Evolutionary conservation across 1,140 invertebrate genomes (phyloP).

Genomic region (Dryas iulia): DNA sequence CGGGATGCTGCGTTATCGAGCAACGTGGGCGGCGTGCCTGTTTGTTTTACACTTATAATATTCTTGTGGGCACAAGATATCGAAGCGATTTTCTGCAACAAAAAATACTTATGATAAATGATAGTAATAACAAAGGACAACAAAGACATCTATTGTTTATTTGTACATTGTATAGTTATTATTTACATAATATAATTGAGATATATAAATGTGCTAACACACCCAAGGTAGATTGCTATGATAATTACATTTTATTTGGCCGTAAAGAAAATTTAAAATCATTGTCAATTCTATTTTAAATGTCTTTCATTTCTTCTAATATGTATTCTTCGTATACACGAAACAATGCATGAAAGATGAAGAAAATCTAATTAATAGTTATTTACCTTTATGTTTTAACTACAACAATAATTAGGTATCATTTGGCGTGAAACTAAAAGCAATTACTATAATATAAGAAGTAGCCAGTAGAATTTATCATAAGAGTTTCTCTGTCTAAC

Average conservation of each 20-base stretch:
- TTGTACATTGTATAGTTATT: not conserved
- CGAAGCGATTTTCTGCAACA: constrained; percentile 74
- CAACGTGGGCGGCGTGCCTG: constrained; percentile 63
- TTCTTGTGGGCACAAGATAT: constrained; percentile 74
- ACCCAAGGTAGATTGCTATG: not conserved
- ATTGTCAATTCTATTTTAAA: not conserved
- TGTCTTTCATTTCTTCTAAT: no score
- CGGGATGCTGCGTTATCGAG: constrained; percentile 65
- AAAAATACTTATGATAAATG: constrained; percentile 52
- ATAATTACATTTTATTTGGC: not conserved
- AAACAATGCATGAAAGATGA: no score
- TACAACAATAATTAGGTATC: no score
- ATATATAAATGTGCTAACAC: not conserved
- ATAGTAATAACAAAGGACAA: constrained; percentile 36
- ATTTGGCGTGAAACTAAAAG: no score
- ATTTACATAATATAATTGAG: not conserved
- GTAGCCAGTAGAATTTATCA: no score
- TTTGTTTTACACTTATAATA: constrained; percentile 71
- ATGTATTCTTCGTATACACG: no score
- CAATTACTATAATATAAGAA: no score
- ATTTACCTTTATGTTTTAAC: no score
- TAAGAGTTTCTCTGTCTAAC: no score
- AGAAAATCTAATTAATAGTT: no score
- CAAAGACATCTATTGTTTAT: not conserved
- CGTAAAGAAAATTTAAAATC: not conserved